Conservation (phyloP, 2,888 invertebrate species). For the Halictus ligatus region DNA sequence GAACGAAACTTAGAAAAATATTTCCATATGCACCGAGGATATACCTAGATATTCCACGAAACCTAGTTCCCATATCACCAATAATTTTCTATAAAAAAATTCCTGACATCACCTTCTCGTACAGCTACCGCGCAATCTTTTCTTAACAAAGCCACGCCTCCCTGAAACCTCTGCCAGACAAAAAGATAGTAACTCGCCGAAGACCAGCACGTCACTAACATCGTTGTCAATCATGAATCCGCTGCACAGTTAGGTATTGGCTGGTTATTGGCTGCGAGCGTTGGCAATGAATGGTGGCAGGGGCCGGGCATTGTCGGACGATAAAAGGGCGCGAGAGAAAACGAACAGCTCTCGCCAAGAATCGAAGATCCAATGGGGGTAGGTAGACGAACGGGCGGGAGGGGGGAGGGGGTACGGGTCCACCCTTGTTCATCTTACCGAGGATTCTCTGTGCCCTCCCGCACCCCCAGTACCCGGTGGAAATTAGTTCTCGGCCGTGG, state of each 20-base stretch:
- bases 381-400: slow-evolving; percentile 19
- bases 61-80: neutral
- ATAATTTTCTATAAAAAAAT: neutral
- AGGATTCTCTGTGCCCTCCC: slow-evolving; percentile 22
- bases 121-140: neutral
- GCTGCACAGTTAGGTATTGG: slow-evolving; percentile 17
- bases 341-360: slow-evolving; percentile 53
- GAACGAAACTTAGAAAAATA: neutral
- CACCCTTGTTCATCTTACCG: slow-evolving; percentile 54
- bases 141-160: neutral
- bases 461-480: slow-evolving; percentile 59
- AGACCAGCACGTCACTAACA: neutral
- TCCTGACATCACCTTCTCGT: neutral
- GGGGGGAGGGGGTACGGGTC: neutral
- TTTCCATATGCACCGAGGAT: neutral
- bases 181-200: neutral
- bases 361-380: slow-evolving; percentile 23
- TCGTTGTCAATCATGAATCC: slow-evolving; percentile 17
- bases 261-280: slow-evolving; percentile 64
- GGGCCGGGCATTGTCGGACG: slow-evolving; percentile 61
- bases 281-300: slow-evolving; percentile 34
- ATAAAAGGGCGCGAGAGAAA: slow-evolving; percentile 66
- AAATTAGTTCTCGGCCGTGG: slow-evolving; percentile 78
- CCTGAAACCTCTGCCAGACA: neutral
- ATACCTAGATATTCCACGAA: neutral